Conservation (phyloP, 2,797 vertebrate genomes). For the Poliocrania exsul region DNA sequence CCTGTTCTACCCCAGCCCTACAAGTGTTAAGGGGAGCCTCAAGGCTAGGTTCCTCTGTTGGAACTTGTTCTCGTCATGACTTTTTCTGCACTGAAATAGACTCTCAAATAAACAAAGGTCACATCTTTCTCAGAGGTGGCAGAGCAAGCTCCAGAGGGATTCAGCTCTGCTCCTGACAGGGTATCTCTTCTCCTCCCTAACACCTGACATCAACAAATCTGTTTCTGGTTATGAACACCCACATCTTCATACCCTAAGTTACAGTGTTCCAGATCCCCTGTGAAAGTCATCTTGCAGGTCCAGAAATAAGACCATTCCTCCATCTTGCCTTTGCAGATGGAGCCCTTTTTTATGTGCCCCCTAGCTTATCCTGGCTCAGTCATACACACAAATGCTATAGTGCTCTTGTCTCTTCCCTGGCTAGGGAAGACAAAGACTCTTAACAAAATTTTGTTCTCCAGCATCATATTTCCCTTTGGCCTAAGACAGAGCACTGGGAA, state of each 20-base stretch:
- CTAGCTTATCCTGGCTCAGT: neutral
- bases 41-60: accelerated
- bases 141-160: neutral
- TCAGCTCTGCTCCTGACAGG: neutral
- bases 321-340: neutral
- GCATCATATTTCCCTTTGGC: accelerated
- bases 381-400: neutral
- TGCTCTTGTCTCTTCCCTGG: neutral
- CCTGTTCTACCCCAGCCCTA: neutral
- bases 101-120: neutral
- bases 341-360: neutral
- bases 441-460: neutral
- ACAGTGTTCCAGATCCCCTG: neutral
- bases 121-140: neutral
- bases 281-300: neutral
- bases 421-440: neutral
- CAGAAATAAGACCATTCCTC: neutral
- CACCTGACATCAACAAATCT: neutral
- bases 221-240: neutral
- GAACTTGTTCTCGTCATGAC: neutral
- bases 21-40: neutral
- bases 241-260: neutral
- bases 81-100: neutral
- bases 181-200: neutral
- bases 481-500: neutral